These are phyloP conservation scores for Sthenelais limicola DNA, from an alignment of 2,888 invertebrate genomes.

Conservation along the genomic window DNA sequence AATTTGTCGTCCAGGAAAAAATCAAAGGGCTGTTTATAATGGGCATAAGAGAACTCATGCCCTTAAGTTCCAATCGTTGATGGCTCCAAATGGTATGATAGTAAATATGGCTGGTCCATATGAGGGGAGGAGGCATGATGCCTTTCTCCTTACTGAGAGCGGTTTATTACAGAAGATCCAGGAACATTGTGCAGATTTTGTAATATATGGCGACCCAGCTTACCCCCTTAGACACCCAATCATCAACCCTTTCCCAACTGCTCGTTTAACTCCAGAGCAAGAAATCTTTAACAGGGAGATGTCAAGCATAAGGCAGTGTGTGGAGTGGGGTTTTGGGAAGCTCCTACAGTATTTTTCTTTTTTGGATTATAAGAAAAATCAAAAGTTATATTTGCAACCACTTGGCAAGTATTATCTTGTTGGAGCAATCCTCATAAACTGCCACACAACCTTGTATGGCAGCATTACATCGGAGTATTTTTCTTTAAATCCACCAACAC, in stretches of 20 bases:
- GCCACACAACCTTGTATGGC: conserved; percentile 51
- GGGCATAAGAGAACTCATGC: conserved; percentile 47
- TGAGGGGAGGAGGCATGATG: conserved; percentile 46
- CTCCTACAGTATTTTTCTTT: conserved; percentile 46
- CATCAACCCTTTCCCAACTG: conserved; percentile 34
- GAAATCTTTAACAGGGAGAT: conserved; percentile 47
- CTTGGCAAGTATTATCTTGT: conserved; percentile 51
- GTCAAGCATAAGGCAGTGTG: conserved; percentile 38
- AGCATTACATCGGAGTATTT: conserved; percentile 12
- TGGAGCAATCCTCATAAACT: conserved; percentile 48
- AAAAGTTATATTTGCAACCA: conserved; percentile 50
- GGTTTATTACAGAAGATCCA: conserved; percentile 18
- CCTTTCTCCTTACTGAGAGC: conserved; percentile 42
- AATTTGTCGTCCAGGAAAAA: conserved; percentile 38
- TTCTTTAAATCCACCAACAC: no score
- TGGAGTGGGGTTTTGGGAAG: conserved; percentile 40
- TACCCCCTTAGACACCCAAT: background rate
- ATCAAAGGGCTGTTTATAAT: conserved; percentile 42
- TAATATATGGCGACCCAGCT: conserved; percentile 4
- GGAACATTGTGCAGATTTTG: background rate
- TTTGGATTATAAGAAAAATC: conserved; percentile 48
- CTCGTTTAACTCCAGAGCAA: conserved; percentile 23
- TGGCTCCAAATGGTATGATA: conserved; percentile 46
- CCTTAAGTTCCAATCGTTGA: conserved; percentile 45
- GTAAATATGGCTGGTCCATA: conserved; percentile 43